These are phyloP conservation scores for Erynnis tages DNA, from an alignment of 2,888 invertebrate genomes.

Conservation along the genomic window DNA sequence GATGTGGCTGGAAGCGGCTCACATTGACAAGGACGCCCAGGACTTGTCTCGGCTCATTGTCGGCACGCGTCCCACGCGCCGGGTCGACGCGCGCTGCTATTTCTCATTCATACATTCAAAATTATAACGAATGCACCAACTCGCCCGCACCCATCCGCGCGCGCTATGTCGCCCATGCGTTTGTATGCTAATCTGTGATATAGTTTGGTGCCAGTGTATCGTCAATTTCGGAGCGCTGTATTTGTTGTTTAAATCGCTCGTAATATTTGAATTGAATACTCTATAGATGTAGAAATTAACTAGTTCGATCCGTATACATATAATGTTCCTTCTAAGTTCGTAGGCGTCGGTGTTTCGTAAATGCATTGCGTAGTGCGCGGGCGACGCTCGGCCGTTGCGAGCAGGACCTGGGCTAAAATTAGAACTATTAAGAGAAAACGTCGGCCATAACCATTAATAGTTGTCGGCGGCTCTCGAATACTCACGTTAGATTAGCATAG, in stretches of 20 bases:
- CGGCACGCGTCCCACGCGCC: slow-evolving; percentile 74
- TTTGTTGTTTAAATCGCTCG: slow-evolving; percentile 78
- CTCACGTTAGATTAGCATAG: slow-evolving; percentile 74
- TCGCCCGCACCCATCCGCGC: slow-evolving; percentile 75
- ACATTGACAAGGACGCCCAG: slow-evolving; percentile 81
- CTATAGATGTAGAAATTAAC: slow-evolving; percentile 76
- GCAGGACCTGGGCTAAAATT: slow-evolving; percentile 54
- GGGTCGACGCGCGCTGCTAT: slow-evolving; percentile 63
- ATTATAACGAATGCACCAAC: slow-evolving; percentile 73
- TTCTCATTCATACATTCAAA: slow-evolving; percentile 82
- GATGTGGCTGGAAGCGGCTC: slow-evolving; percentile 80
- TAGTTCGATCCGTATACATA: slow-evolving; percentile 67
- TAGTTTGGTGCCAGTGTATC: slow-evolving; percentile 71
- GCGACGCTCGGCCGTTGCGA: slow-evolving; percentile 48
- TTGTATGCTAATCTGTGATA: slow-evolving; percentile 75
- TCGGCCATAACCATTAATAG: slow-evolving; percentile 74
- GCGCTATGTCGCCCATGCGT: slow-evolving; percentile 68
- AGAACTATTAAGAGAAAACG: slow-evolving; percentile 62
- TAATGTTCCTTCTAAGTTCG: slow-evolving; percentile 54
- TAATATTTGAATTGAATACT: slow-evolving; percentile 81
- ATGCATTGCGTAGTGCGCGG: slow-evolving; percentile 62
- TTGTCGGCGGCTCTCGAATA: slow-evolving; percentile 68
- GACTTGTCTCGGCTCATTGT: slow-evolving; percentile 76
- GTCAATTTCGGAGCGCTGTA: slow-evolving; percentile 70
- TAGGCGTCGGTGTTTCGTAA: slow-evolving; percentile 73